phyloP scores from a whole-genome alignment of 2,113 vertebrate genomes.

The Channa maculata region DNA sequence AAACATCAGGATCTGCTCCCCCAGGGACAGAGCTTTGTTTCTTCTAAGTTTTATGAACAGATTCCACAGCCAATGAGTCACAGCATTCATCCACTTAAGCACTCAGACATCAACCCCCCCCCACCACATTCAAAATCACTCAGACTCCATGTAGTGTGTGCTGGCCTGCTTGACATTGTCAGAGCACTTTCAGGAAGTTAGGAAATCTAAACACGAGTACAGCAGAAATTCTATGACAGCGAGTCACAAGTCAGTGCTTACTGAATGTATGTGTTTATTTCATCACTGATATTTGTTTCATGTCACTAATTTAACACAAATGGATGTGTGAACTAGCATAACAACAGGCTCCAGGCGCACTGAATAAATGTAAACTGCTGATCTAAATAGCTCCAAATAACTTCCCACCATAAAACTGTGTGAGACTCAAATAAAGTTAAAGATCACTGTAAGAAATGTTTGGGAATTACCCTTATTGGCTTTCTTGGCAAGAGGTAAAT shows the following conservation, averaged over 20 bases:
- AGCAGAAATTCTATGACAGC: conserved; percentile 3
- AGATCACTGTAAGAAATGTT: too few relatives aligned
- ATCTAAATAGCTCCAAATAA: too few relatives aligned
- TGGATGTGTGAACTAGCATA: neutral
- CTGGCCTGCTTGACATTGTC: conserved; percentile 12
- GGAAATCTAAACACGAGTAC: neutral
- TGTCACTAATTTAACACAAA: neutral
- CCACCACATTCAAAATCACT: neutral
- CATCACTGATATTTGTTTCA: neutral
- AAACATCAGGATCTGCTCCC: conserved; percentile 18
- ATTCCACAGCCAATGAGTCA: conserved; percentile 65
- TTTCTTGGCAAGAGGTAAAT: too few relatives aligned
- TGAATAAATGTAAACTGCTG: neutral
- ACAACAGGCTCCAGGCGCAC: neutral
- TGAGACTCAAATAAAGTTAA: too few relatives aligned
- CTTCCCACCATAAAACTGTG: too few relatives aligned
- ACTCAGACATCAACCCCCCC: neutral
- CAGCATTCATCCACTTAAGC: conserved; percentile 42
- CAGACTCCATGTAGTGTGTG: neutral
- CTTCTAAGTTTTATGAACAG: conserved; percentile 43
- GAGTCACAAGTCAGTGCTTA: conserved; percentile 42
- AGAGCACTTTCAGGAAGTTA: neutral
- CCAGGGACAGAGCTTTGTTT: conserved; percentile 31
- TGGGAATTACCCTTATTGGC: too few relatives aligned
- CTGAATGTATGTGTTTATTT: neutral